A percentile compares a stretch with the other conserved stretches of the same genome.
These are phyloP conservation scores for Cuniculus paca DNA, from an alignment of 2,797 vertebrate species.

Conservation along the genomic window DNA sequence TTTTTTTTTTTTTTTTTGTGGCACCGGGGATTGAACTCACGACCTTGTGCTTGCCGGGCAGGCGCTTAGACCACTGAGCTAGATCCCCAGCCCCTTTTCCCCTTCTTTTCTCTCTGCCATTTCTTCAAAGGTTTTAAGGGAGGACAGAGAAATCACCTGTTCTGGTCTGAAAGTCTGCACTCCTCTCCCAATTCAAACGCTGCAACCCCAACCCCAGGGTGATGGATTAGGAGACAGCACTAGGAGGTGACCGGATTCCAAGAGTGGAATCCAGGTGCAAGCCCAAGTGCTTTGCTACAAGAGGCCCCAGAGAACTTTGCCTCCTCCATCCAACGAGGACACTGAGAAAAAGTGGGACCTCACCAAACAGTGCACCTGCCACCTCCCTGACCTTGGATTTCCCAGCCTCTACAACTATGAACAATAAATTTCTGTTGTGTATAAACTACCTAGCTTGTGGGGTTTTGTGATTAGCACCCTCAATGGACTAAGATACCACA, in stretches of 20 bases:
- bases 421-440: background rate
- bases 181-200: background rate
- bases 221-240: background rate
- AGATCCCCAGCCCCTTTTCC: too few relatives aligned
- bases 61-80: too few relatives aligned
- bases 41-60: too few relatives aligned
- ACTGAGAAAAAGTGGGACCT: background rate
- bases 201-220: background rate
- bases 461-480: background rate
- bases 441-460: background rate
- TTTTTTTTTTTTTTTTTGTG: too few relatives aligned
- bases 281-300: background rate
- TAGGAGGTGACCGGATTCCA: background rate
- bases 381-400: background rate
- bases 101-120: background rate
- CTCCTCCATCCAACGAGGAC: background rate
- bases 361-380: background rate
- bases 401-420: background rate
- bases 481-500: background rate
- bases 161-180: background rate
- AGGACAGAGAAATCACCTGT: constrained; percentile 9
- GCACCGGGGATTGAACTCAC: too few relatives aligned
- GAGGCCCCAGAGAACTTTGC: background rate
- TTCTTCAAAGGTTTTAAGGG: constrained; percentile 35
- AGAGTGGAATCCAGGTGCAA: background rate